Evolutionary conservation across 2,113 vertebrate species (phyloP).

Genomic region (Limnothrissa miodon): DNA sequence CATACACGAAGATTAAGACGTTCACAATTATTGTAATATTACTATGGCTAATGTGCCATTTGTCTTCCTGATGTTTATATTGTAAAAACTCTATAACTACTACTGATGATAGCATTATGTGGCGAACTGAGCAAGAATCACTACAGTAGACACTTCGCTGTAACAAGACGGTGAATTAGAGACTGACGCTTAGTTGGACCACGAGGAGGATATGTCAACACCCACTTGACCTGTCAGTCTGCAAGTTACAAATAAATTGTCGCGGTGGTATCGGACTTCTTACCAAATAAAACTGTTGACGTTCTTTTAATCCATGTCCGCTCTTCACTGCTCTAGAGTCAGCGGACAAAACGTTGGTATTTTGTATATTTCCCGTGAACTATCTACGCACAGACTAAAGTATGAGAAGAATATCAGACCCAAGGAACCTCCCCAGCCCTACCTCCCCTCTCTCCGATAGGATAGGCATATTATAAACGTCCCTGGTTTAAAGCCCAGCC

Average conservation of each 20-base stretch:
- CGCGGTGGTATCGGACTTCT: not conserved
- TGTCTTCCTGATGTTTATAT: not conserved
- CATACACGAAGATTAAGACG: not conserved
- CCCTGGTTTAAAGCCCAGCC: slow-evolving; percentile 9
- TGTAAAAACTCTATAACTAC: not conserved
- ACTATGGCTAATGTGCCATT: not conserved
- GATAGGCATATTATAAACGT: not conserved
- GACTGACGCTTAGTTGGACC: not conserved
- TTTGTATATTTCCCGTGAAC: not conserved
- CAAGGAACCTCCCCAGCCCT: slow-evolving; percentile 14
- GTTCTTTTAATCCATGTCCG: not conserved
- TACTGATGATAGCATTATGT: not conserved
- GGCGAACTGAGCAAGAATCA: not conserved
- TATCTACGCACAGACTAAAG: not conserved
- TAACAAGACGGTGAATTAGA: not conserved
- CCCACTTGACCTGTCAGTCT: not conserved
- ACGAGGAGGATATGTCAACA: not conserved
- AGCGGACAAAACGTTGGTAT: not conserved
- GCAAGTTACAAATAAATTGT: not conserved
- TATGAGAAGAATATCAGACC: not conserved
- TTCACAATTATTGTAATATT: not conserved
- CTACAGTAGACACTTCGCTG: not conserved
- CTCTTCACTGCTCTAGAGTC: not conserved
- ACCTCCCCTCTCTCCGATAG: slow-evolving; percentile 36
- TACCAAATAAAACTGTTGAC: not conserved